Conservation (phyloP, 2,797 vertebrate genomes). For the Dendrocincla tyrannina region DNA sequence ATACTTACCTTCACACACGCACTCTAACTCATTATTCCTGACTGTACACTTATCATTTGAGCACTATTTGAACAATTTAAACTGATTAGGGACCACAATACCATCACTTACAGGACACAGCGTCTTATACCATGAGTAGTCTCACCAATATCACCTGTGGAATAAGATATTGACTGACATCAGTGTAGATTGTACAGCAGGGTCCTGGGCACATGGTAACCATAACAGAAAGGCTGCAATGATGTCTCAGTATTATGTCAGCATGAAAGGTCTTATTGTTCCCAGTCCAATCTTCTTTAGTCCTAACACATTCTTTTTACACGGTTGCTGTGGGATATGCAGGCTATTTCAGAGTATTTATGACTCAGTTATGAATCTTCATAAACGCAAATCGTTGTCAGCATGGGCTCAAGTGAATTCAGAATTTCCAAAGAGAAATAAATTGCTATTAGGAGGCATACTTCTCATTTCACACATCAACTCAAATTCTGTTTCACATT, state of each 20-base stretch:
- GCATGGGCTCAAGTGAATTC: neutral
- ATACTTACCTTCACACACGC: neutral
- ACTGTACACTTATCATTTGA: neutral
- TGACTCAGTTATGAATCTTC: constrained; percentile 12
- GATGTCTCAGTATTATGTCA: neutral
- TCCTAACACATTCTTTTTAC: neutral
- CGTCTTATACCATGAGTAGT: neutral
- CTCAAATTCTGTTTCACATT: neutral
- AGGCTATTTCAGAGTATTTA: neutral
- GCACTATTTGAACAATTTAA: neutral
- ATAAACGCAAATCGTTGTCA: neutral
- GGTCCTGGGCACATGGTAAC: neutral
- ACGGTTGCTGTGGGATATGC: neutral
- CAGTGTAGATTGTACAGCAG: neutral
- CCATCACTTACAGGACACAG: neutral
- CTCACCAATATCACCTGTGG: neutral
- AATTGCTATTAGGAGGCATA: neutral
- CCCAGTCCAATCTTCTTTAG: neutral
- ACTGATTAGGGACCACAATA: neutral
- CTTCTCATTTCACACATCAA: neutral
- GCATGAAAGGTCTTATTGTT: neutral
- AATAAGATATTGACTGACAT: neutral
- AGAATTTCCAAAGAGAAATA: constrained; percentile 19
- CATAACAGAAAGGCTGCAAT: neutral
- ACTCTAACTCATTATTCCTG: neutral